Evolutionary conservation across 2,888 invertebrate genomes (phyloP), one percentile per base, ranked within the genome.

Genomic region (Anoncus sp.): DNA sequence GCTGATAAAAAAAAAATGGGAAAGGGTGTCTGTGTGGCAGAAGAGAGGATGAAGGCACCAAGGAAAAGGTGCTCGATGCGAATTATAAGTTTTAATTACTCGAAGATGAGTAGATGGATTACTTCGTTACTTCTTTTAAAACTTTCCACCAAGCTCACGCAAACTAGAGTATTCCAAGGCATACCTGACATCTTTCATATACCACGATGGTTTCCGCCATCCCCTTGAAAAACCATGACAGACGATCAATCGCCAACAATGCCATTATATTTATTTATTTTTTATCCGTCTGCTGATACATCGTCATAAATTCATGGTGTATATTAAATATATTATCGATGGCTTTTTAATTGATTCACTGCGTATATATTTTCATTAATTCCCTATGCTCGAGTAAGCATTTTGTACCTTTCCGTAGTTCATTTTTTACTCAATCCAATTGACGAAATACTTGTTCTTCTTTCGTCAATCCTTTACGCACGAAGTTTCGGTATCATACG

Each of bases 51-150:
- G 73, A 71, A 62, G 67, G 63, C 57, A 24, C 47, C 51, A 67
- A 49, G 53, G n/a, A 80, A 79, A 80, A 81, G 63, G 66, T 84
- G 80, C 84, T 82, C 70, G 79, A 67, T 75, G 81, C 85, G 85
- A 89, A 87, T 89, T 89, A 88, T 87, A 89, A 89, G 87, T 89
- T 89, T 89, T 88, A 89, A 89, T 89, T 88, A 88, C 87, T 87
- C 85, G 81, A 84, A 86, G 88, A 89, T 85, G 87, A 87, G 88
- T 83, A 82, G 86, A 89, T 88, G 86, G 85, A 88, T 89, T 88
- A 86, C 87, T 84, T 82, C 77, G 79, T 79, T 51, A 81, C 79
- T 82, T 84, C 81, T 84, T 87, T 82, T 80, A 76, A 60, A 80
- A 75, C 66, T 81, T 84, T 74, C 81, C 82, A 82, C 63, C 20